These are phyloP conservation scores for Zootoca vivipara DNA, from an alignment of 2,113 vertebrate species.

Conservation along the genomic window DNA sequence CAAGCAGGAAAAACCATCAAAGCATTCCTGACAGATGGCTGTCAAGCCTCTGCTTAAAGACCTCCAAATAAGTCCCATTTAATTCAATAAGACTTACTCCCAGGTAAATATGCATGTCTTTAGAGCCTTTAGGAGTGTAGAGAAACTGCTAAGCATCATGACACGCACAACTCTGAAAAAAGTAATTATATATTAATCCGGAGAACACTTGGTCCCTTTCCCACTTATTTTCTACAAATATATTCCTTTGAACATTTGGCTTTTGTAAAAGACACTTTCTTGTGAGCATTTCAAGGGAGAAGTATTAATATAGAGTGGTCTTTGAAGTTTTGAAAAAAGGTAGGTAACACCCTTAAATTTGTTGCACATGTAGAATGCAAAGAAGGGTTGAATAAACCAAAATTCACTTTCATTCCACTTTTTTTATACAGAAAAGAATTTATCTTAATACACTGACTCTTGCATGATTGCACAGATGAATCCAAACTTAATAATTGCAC, in stretches of 20 bases:
- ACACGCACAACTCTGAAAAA: background rate
- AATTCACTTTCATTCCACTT: background rate
- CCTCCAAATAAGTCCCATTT: background rate
- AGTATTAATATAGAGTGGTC: background rate
- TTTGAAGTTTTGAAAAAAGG: background rate
- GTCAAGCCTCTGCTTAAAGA: too few species aligned
- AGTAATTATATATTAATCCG: background rate
- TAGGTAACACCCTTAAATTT: background rate
- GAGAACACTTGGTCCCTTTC: background rate
- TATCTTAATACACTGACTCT: constrained; percentile 4
- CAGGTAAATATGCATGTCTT: background rate
- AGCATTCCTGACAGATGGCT: too few species aligned
- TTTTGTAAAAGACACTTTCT: background rate
- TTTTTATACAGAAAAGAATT: background rate
- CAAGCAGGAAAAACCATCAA: too few species aligned
- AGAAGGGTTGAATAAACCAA: background rate
- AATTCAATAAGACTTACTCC: background rate
- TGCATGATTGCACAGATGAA: background rate
- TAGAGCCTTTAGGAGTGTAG: background rate
- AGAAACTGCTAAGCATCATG: background rate
- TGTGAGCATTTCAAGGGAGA: background rate
- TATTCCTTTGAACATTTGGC: background rate
- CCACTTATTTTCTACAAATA: background rate
- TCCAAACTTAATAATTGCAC: background rate
- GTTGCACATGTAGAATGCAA: background rate